Evolutionary conservation across 2,797 vertebrate species (phyloP).

Genomic region (Takifugu ocellatus): DNA sequence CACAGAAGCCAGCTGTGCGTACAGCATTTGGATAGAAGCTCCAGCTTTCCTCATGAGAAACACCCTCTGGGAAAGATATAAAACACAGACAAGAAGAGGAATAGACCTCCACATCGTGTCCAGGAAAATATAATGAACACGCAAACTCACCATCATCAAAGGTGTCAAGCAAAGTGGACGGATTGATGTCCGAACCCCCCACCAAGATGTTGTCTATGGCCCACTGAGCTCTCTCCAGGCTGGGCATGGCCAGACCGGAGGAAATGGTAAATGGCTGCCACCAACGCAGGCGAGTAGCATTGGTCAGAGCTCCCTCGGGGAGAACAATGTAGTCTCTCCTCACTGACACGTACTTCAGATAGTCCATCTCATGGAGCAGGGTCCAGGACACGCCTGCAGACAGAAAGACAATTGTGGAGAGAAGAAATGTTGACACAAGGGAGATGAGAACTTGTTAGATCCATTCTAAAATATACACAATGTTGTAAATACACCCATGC

Average conservation of each 20-base stretch:
- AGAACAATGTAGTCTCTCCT: constrained; percentile 94
- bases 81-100: too few species aligned
- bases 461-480: background rate
- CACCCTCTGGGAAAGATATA: constrained; percentile 77
- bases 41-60: constrained; percentile 97
- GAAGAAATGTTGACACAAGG: background rate
- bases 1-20: constrained; percentile 96
- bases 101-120: background rate
- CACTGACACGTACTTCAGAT: constrained; percentile 92
- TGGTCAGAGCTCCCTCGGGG: constrained; percentile 87
- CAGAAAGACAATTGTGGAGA: background rate
- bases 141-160: constrained; percentile 89
- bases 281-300: constrained; percentile 94
- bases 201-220: constrained; percentile 95
- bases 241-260: constrained; percentile 83
- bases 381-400: constrained; percentile 90
- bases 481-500: background rate
- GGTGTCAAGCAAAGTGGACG: constrained; percentile 90
- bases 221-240: constrained; percentile 92
- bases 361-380: constrained; percentile 97
- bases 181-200: constrained; percentile 97
- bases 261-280: constrained; percentile 94
- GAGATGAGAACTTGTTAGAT: too few species aligned
- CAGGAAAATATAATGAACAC: background rate
- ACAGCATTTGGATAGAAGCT: constrained; percentile 98